phyloP scores from a whole-genome alignment of 2,797 vertebrate genomes.

The Pseudomugil tenellus region DNA sequence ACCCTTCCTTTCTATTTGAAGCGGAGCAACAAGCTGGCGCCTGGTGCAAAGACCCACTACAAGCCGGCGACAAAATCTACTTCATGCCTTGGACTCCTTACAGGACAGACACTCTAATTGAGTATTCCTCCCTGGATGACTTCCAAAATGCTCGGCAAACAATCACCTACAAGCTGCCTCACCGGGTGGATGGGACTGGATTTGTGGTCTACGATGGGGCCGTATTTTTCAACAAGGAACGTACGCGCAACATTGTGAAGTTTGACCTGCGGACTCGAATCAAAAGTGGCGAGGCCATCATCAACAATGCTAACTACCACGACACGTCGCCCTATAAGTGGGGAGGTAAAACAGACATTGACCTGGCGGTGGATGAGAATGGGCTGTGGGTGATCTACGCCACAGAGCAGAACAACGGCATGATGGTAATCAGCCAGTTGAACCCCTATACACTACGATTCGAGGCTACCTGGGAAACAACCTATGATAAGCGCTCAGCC shows the following conservation, averaged over 20 bases:
- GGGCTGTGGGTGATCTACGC: constrained; percentile 99
- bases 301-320: constrained; percentile 99
- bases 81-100: constrained; percentile 99
- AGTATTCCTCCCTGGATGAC: constrained; percentile 96
- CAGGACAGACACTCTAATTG: constrained; percentile 96
- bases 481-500: constrained; percentile 96
- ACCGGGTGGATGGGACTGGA: constrained; percentile 97
- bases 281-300: constrained; percentile 98
- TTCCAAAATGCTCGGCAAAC: constrained; percentile 95
- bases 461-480: constrained; percentile 96
- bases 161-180: constrained; percentile 96
- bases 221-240: constrained; percentile 99
- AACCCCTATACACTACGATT: constrained; percentile 98
- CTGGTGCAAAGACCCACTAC: constrained; percentile 99
- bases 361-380: constrained; percentile 97
- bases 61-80: constrained; percentile 99
- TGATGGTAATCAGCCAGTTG: constrained; percentile 98
- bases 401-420: constrained; percentile 98
- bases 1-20: constrained; percentile 96
- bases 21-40: constrained; percentile 98
- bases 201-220: constrained; percentile 99
- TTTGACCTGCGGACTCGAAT: constrained; percentile 99
- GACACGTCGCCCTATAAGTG: constrained; percentile 98
- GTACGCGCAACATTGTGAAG: constrained; percentile 98
- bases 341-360: constrained; percentile 99